Evolutionary conservation across 2,888 invertebrate genomes (phyloP), one percentile per base, ranked within the genome.

Genomic region (Acronicta psi): DNA sequence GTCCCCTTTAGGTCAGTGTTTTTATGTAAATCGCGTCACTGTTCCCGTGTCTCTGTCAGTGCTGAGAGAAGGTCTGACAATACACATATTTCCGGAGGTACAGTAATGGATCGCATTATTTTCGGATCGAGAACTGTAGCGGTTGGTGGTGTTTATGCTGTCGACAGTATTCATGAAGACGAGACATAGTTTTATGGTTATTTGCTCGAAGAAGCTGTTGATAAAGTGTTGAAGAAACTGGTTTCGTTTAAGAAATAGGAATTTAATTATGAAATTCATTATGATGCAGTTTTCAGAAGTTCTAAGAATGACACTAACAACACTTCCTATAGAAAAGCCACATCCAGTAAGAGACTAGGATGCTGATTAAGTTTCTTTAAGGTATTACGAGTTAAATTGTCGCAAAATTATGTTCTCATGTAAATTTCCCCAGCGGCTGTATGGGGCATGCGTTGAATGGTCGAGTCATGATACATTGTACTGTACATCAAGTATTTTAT

Each of bases 81-180:
- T 77, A 69, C 71, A 68, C 71, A 81, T 84, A 82, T 86, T 83
- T 86, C 84, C 80, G 81, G 77, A 76, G 72, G 59, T 72, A 82
- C 81, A 73, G 81, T 87, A 90, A 89, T 87, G 86, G 84, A 68
- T 62, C 72, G 81, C 78, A 82, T 89, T 86, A 88, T 88, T 87
- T 88, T 76, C 80, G 79, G 69, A 75, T 80, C 67, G 74, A 55
- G 44, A 54, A 54, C 31, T 43, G 59, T 38, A 40, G 29, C 41
- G 42, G n/a, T 31, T 36, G 16, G 16, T 69, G 42, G 51, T 59
- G 61, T 64, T 66, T 69, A 69, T 59, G 9, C 46, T 66, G 69
- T 66, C 63, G 36, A 36, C 46, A 14, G 60, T 44, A 58, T 64
- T 60, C 56, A 45, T 64, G 60, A 64, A 54, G 38, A 54, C 44